These are phyloP conservation scores for Leptatherina wallacei DNA, from an alignment of 2,797 vertebrate species.

Conservation along the genomic window DNA sequence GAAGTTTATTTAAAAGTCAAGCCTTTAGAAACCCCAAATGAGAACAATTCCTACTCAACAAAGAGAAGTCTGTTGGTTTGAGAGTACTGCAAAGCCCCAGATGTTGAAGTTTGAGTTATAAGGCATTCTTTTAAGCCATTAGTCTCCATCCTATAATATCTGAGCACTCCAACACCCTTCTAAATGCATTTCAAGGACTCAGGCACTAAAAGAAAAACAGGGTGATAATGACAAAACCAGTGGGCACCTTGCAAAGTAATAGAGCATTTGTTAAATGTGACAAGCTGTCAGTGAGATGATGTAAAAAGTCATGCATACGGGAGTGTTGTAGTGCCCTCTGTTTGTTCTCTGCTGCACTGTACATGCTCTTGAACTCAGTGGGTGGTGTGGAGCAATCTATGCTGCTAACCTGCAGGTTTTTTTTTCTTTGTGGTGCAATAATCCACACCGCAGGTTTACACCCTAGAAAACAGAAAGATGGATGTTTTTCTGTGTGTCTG, in stretches of 20 bases:
- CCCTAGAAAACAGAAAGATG: neutral
- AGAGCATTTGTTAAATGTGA: constrained; percentile 20
- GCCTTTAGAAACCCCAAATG: neutral
- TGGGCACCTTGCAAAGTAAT: constrained; percentile 43
- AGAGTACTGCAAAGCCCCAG: constrained; percentile 43
- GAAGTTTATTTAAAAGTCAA: constrained; percentile 3
- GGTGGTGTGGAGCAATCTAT: constrained; percentile 30
- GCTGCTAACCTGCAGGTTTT: constrained; percentile 18
- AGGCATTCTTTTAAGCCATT: constrained; percentile 63
- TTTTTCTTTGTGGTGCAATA: constrained; percentile 8
- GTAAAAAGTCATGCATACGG: constrained; percentile 42
- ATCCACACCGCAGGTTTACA: neutral
- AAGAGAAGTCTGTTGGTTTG: constrained; percentile 35
- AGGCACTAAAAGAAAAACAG: constrained; percentile 39
- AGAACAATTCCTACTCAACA: constrained; percentile 17
- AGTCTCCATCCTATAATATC: constrained; percentile 29
- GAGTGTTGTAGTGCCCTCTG: constrained; percentile 73
- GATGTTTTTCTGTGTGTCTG: constrained; percentile 3
- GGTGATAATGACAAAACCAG: constrained; percentile 65
- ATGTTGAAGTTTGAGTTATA: constrained; percentile 59
- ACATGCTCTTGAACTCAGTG: constrained; percentile 32
- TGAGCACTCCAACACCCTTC: constrained; percentile 34
- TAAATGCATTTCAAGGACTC: constrained; percentile 16
- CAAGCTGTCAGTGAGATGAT: constrained; percentile 35
- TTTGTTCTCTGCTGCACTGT: constrained; percentile 56